Base-by-base conservation (phyloP, 2,888 invertebrate genomes). In the Aplocera efformata region DNA sequence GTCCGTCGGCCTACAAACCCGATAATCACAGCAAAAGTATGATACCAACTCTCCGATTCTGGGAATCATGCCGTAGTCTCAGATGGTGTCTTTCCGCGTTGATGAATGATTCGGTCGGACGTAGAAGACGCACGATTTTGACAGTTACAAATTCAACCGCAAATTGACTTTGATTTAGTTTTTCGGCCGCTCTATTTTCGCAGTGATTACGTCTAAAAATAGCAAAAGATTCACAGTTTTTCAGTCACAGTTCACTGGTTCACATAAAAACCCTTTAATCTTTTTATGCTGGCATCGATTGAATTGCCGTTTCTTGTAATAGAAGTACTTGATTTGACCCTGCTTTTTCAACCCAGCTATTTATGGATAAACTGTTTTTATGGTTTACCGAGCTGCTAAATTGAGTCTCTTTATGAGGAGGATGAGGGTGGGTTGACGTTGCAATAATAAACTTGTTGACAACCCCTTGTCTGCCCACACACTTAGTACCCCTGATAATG, bases 81-180 rank as follows among this genome's bases (percentile, higher is more conserved):
- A 39, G 27, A 34, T 32, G 43, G 34, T 34, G 10, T 27, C 23
- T 44, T 24, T 27, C 44, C 10, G 8, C 7, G 30, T 39, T 39
- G 27, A 33, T 32, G 36, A 36, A 42, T 42, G 28, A 17, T 30
- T 35, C 31, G 1, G 22, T 8, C 3, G 6, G 30, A 30, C 33
- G 30, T 23, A 10, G 7, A 10, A 38, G 25, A 38, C 31, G 10
- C 21, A 20, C 34, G 11, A 25, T 13, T 32, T 29, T 33, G 31
- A 31, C 39, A 35, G 29, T 26, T 26, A 40, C 32, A 29, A 40
- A 36, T 21, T 31, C 21, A 31, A 25, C 25, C 30, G 31, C 37
- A 37, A 43, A 42, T 30, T 28, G 43, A 36, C 31, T 44, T 40
- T 31, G 31, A 36, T 35, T 44, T 28, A 23, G 29, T 33, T 20